phyloP scores from a whole-genome alignment of 2,797 vertebrate species.

The Melanogrammus aeglefinus region DNA sequence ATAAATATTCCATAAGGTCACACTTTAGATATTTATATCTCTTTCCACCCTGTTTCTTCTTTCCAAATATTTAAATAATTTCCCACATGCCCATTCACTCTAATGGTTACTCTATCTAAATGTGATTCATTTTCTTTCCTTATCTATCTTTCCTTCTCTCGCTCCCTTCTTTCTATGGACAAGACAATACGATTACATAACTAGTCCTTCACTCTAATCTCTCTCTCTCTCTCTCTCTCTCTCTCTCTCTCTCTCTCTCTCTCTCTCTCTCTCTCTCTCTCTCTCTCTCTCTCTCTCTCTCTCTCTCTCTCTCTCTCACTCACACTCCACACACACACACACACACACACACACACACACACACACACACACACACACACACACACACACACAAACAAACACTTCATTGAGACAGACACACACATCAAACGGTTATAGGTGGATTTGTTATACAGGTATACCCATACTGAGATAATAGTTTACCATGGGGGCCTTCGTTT shows the following conservation, averaged over 20 bases:
- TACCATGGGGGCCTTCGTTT: too few relatives aligned
- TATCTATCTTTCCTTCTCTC: conserved; percentile 25
- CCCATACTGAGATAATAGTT: background rate
- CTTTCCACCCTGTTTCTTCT: conserved; percentile 12
- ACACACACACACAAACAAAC: background rate
- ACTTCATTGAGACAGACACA: too few relatives aligned
- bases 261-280: conserved; percentile 13
- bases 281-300: background rate
- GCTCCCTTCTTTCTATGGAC: conserved; percentile 15
- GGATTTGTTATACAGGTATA: background rate
- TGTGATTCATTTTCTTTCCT: conserved; percentile 22
- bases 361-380: too few relatives aligned
- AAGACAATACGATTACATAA: conserved; percentile 75
- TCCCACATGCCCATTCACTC: conserved; percentile 20
- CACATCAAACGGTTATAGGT: too few relatives aligned
- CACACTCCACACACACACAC: too few relatives aligned
- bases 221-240: conserved; percentile 29
- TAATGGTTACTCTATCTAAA: background rate
- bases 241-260: conserved; percentile 16
- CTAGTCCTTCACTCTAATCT: conserved; percentile 63
- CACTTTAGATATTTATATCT: conserved; percentile 5
- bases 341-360: too few relatives aligned
- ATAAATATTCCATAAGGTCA: background rate
- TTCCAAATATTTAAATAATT: conserved; percentile 7
- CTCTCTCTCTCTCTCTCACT: too few relatives aligned